Evolutionary conservation across 2,113 vertebrate genomes (phyloP).

Genomic region (Mus spicilegus): DNA sequence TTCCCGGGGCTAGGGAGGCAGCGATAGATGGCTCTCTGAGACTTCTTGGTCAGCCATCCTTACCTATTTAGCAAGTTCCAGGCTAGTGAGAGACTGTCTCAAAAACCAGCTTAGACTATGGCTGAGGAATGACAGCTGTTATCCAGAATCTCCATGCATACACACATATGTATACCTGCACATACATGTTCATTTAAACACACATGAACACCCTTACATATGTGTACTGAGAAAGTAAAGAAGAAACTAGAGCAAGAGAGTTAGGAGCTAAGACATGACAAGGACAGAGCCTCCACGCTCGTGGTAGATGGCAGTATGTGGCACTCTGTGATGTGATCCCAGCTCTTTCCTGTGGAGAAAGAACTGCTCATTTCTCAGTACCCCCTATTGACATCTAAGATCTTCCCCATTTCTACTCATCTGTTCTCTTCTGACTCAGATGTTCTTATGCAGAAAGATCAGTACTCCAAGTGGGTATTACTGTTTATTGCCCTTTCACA

Average conservation of each 20-base stretch:
- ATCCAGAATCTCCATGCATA: not conserved
- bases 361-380: not conserved
- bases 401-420: not conserved
- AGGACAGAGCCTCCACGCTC: not conserved
- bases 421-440: not conserved
- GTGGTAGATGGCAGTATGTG: not conserved
- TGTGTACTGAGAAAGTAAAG: not conserved
- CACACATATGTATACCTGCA: too few relatives aligned
- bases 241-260: not conserved
- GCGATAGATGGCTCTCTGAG: too few relatives aligned
- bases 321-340: not conserved
- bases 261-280: not conserved
- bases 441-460: not conserved
- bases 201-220: not conserved
- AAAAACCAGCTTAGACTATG: not conserved
- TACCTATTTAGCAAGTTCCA: not conserved
- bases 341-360: not conserved
- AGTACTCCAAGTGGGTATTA: not conserved
- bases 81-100: not conserved
- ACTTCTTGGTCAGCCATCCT: not conserved
- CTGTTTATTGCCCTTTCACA: not conserved
- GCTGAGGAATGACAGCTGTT: not conserved
- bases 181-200: not conserved
- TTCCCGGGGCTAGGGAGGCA: too few relatives aligned
- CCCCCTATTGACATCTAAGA: not conserved